Percentiles rank a stretch among this genome's conserved stretches.
phyloP scores from a whole-genome alignment of 2,888 invertebrate genomes.

The Cosmia trapezina region DNA sequence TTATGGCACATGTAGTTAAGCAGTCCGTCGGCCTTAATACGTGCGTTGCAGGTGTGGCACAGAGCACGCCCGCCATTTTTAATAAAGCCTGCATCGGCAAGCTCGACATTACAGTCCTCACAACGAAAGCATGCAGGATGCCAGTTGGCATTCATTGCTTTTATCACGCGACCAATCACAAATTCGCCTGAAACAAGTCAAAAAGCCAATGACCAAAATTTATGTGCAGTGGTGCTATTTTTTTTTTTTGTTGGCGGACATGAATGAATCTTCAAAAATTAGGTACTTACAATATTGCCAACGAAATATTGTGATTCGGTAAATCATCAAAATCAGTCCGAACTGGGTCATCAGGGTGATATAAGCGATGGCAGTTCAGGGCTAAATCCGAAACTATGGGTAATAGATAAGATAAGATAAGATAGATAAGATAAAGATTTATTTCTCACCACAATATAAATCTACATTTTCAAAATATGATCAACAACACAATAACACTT shows the following conservation, averaged over 20 bases:
- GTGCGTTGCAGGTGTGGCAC: slow-evolving; percentile 99
- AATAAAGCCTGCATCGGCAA: slow-evolving; percentile 99
- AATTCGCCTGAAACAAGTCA: slow-evolving; percentile 93
- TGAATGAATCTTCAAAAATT: background rate
- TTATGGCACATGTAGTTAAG: slow-evolving; percentile 99
- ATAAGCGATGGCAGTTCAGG: background rate
- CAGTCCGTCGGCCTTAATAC: slow-evolving; percentile 97
- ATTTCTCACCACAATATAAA: no score
- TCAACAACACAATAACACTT: no score
- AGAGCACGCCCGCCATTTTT: slow-evolving; percentile 96
- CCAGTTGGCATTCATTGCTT: slow-evolving; percentile 99
- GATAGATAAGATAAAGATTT: no score
- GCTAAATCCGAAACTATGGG: background rate
- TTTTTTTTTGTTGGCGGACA: background rate
- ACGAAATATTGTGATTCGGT: background rate
- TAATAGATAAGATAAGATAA: no score
- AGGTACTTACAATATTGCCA: background rate
- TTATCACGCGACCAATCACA: slow-evolving; percentile 99
- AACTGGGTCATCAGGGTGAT: background rate
- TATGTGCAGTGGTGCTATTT: no score
- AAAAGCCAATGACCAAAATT: background rate
- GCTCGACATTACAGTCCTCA: slow-evolving; percentile 96
- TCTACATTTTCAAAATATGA: no score
- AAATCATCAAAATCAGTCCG: background rate
- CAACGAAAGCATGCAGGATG: slow-evolving; percentile 99